Evolutionary conservation across 2,888 invertebrate genomes (phyloP), one percentile per base, ranked within the genome.

Genomic region (Eupithecia subfuscata): DNA sequence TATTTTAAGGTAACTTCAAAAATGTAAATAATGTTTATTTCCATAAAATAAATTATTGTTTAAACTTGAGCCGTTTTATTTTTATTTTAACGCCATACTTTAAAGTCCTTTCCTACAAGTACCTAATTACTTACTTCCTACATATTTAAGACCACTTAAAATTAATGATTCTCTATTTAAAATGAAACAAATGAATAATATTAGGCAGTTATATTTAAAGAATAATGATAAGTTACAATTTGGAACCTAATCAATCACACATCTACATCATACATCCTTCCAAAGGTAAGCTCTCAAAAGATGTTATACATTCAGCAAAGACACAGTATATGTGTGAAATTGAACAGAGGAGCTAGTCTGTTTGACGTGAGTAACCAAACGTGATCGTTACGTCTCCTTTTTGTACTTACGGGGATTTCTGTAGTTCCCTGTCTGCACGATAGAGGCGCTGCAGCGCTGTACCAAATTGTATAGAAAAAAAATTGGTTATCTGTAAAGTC

Each of bases 31-130:
- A 74, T 74, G 60, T 69, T 63, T 69, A 74, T 71, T 65, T 70
- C n/a, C n/a, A 25, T 72, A n/a, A 85, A 86, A 87, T 88, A 88
- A 89, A 88, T 88, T 87, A 88, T 89, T 89, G 80, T 71, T 70
- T 70, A 34, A 71, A 74, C 12, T 34, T 63, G 60, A n/a, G 18
- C 25, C n/a, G 65, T 71, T 74, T 74, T 64, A 65, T 68, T 75
- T 25, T 69, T 0, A 16, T 22, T 60, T 56, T 6, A 34, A 34
- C 2, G 34, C 34, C 34, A 5, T 34, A 34, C 34, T 5, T n/a
- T n/a, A n/a, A n/a, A n/a, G n/a, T n/a, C n/a, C n/a, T n/a, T n/a
- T n/a, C n/a, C n/a, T n/a, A n/a, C n/a, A n/a, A n/a, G n/a, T n/a
- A n/a, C n/a, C n/a, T n/a, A n/a, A n/a, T n/a, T n/a, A 4, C 2